Percentiles rank a stretch among this genome's conserved stretches.
Evolutionary conservation across 1,140 invertebrate species (phyloP).

Genomic region (Tetramorium alpestre): DNA sequence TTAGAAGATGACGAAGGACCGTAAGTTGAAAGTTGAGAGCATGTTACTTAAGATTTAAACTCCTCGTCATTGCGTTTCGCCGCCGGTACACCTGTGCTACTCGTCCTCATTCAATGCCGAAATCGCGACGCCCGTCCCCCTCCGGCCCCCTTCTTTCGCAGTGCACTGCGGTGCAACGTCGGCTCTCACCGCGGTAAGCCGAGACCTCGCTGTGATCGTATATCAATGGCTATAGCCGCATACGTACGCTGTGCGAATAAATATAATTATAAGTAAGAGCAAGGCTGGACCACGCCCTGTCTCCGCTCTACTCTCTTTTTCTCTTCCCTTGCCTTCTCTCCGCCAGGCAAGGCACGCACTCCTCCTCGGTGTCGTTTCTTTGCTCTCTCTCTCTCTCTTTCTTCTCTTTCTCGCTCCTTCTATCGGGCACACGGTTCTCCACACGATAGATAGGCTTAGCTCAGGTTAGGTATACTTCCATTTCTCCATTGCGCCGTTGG

Average conservation of each 20-base stretch:
- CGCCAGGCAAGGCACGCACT: slow-evolving; percentile 26
- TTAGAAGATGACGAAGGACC: not conserved
- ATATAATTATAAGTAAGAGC: slow-evolving; percentile 85
- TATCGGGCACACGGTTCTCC: slow-evolving; percentile 65
- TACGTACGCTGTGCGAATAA: slow-evolving; percentile 79
- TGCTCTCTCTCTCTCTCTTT: not conserved
- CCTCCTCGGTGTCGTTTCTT: slow-evolving; percentile 27
- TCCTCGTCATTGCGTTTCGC: not conserved
- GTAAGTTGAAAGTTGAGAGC: not conserved
- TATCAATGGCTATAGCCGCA: slow-evolving; percentile 79
- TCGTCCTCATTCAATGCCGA: slow-evolving; percentile 35
- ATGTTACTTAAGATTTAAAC: slow-evolving; percentile 21
- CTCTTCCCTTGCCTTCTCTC: slow-evolving; percentile 67
- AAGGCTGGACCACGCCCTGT: slow-evolving; percentile 85
- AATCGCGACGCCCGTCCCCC: slow-evolving; percentile 9
- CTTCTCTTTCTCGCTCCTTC: slow-evolving; percentile 20
- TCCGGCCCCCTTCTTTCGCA: not conserved
- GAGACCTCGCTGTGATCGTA: slow-evolving; percentile 78
- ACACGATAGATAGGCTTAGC: slow-evolving; percentile 76
- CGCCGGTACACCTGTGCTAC: slow-evolving; percentile 5
- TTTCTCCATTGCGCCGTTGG: slow-evolving; percentile 66
- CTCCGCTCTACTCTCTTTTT: slow-evolving; percentile 80
- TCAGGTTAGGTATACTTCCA: slow-evolving; percentile 78
- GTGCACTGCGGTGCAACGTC: slow-evolving; percentile 3
- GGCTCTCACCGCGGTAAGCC: slow-evolving; percentile 68